A percentile compares a stretch with the other conserved stretches of the same genome.
These are phyloP conservation scores for Proteles cristata DNA, from an alignment of 2,113 vertebrate species.

Conservation along the genomic window DNA sequence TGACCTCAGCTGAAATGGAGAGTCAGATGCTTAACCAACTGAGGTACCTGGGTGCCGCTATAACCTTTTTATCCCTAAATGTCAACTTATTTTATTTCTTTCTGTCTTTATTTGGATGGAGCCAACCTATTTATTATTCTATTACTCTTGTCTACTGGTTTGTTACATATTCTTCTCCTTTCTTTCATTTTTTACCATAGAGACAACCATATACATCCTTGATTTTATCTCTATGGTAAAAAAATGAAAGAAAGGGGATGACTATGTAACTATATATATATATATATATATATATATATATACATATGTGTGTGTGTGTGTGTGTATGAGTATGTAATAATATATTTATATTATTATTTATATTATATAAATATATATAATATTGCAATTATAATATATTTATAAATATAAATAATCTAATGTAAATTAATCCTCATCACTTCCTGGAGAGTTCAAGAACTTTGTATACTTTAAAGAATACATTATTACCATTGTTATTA, in stretches of 20 bases:
- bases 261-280: too few relatives aligned
- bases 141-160: neutral
- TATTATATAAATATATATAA: too few relatives aligned
- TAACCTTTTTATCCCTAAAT: neutral
- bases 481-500: neutral
- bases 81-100: neutral
- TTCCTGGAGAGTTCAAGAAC: neutral
- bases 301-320: too few relatives aligned
- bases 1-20: too few relatives aligned
- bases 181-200: neutral
- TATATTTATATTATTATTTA: too few relatives aligned
- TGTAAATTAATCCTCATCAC: neutral
- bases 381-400: too few relatives aligned
- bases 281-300: too few relatives aligned
- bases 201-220: neutral
- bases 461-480: neutral
- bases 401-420: neutral
- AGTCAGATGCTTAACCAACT: too few relatives aligned
- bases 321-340: too few relatives aligned
- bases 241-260: too few relatives aligned
- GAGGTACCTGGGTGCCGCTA: too few relatives aligned
- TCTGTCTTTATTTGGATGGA: neutral
- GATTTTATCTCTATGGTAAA: neutral
- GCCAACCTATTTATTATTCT: neutral
- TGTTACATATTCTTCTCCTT: neutral